Evolutionary conservation across 2,113 vertebrate genomes (phyloP).

Genomic region (Pseudolaguvia tuberculata): DNA sequence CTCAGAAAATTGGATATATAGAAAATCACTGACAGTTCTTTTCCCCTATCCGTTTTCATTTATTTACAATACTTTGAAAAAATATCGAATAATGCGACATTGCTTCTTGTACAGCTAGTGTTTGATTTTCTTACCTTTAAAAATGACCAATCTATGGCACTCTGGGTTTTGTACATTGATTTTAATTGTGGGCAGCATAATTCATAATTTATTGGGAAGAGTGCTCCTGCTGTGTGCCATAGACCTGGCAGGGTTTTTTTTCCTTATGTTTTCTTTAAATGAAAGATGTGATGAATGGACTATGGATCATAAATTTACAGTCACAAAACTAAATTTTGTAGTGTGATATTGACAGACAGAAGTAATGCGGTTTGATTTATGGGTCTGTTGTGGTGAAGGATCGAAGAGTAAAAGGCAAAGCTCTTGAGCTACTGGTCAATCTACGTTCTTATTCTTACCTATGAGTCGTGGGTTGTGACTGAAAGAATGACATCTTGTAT

Average conservation of each 20-base stretch:
- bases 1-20: slow-evolving; percentile 44
- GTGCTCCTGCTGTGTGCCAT: slow-evolving; percentile 3
- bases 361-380: no score
- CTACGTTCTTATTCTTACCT: no score
- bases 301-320: neutral
- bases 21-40: slow-evolving; percentile 40
- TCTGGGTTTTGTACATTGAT: neutral
- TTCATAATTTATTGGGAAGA: slow-evolving; percentile 1
- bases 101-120: slow-evolving; percentile 18
- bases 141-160: neutral
- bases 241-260: neutral
- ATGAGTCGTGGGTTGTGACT: no score
- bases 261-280: slow-evolving; percentile 12
- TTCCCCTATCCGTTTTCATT: slow-evolving; percentile 30
- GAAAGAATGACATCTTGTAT: no score
- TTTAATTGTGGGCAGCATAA: slow-evolving; percentile 14
- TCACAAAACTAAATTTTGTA: no score
- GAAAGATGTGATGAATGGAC: neutral
- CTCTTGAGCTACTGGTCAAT: no score
- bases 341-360: no score
- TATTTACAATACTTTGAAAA: slow-evolving; percentile 38
- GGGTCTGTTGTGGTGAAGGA: no score
- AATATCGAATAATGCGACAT: slow-evolving; percentile 17
- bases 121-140: neutral
- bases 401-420: no score